These are phyloP conservation scores for Colossoma macropomum DNA, from an alignment of 2,113 vertebrate genomes.

Conservation along the genomic window DNA sequence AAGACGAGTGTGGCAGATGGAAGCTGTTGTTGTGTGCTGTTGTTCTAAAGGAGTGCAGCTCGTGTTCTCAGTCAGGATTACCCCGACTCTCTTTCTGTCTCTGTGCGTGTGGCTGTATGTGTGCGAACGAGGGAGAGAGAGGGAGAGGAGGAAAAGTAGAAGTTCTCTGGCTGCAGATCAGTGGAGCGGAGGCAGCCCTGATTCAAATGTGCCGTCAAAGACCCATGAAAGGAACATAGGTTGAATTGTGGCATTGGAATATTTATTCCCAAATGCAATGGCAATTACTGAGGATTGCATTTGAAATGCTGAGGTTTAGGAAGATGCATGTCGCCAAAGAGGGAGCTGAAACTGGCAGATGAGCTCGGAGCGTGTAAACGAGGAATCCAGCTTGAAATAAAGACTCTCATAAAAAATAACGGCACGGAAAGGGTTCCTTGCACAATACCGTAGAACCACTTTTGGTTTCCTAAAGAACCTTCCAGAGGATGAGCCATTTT, in stretches of 20 bases:
- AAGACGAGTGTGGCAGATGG: slow-evolving; percentile 43
- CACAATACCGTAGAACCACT: too few relatives aligned
- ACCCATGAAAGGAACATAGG: slow-evolving; percentile 24
- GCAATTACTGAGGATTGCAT: slow-evolving; percentile 32
- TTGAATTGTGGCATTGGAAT: slow-evolving; percentile 21
- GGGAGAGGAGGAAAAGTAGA: not conserved
- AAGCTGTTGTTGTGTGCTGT: slow-evolving; percentile 33
- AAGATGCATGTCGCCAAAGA: slow-evolving; percentile 2
- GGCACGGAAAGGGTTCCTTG: too few relatives aligned
- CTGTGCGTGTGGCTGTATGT: not conserved
- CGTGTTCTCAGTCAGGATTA: slow-evolving; percentile 49
- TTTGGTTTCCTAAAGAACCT: too few relatives aligned
- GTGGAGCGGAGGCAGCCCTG: slow-evolving; percentile 36
- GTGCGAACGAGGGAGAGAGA: not conserved
- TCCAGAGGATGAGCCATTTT: too few relatives aligned
- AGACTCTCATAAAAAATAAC: not conserved
- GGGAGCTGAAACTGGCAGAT: not conserved
- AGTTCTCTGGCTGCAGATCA: slow-evolving; percentile 44
- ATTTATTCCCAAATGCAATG: slow-evolving; percentile 41
- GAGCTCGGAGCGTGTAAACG: not conserved
- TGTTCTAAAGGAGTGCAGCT: slow-evolving; percentile 24
- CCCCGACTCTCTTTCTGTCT: not conserved
- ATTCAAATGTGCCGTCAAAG: slow-evolving; percentile 42
- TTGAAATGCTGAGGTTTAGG: not conserved
- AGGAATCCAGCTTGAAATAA: not conserved